These are phyloP conservation scores for Temnothorax ravouxi DNA, from an alignment of 2,888 invertebrate genomes.

Conservation along the genomic window DNA sequence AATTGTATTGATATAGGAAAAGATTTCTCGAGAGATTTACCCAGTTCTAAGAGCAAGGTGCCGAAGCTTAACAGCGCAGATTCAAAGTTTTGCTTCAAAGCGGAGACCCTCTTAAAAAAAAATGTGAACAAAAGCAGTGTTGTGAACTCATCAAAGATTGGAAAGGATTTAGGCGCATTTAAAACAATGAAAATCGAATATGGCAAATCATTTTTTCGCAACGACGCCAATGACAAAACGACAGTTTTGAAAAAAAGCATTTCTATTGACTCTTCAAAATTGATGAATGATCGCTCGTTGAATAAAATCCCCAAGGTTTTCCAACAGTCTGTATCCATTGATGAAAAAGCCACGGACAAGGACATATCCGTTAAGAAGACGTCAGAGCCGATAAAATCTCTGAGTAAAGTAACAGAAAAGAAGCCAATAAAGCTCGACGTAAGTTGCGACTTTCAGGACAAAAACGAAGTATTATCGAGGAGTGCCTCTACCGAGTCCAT, in stretches of 20 bases:
- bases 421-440: neutral
- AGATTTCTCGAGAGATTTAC: neutral
- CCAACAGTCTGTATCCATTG: slow-evolving; percentile 36
- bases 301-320: neutral
- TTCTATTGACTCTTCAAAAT: neutral
- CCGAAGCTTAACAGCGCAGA: neutral
- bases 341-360: slow-evolving; percentile 11
- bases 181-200: neutral
- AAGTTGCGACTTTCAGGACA: neutral
- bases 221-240: neutral
- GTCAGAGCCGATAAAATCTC: neutral
- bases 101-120: neutral
- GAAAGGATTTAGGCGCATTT: neutral
- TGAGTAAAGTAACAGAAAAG: slow-evolving; percentile 27
- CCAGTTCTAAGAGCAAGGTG: neutral
- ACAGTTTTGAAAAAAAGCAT: slow-evolving; percentile 11
- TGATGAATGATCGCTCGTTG: neutral
- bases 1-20: slow-evolving; percentile 2
- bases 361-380: neutral
- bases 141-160: neutral
- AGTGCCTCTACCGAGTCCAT: slow-evolving; percentile 76
- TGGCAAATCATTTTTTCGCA: neutral
- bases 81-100: neutral
- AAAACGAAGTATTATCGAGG: slow-evolving; percentile 54
- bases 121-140: neutral